Conservation (phyloP, 2,888 invertebrate genomes). For the Hybos culiciformis region DNA sequence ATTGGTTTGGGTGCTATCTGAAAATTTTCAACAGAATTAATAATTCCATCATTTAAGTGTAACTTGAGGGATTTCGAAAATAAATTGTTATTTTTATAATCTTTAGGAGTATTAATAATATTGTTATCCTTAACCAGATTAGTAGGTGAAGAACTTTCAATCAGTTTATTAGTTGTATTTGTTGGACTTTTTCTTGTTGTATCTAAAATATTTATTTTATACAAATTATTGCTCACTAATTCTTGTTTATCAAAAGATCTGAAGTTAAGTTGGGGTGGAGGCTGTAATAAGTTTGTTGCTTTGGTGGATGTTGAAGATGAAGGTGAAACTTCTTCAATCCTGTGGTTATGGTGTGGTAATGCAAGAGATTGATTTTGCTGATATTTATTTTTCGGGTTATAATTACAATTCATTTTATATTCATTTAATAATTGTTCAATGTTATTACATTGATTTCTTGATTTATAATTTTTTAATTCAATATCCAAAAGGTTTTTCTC, state of each 20-base stretch:
- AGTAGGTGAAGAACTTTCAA: conserved; percentile 9
- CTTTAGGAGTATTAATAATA: not conserved
- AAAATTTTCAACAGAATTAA: conserved; percentile 39
- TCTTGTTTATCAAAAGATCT: conserved; percentile 33
- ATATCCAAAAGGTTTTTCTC: conserved; percentile 28
- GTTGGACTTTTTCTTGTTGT: no score
- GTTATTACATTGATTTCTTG: conserved; percentile 11
- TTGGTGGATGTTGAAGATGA: conserved; percentile 5
- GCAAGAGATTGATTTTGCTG: not conserved
- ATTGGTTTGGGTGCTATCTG: conserved; percentile 32
- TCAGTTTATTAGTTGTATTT: conserved; percentile 28
- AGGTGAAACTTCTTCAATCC: conserved; percentile 4
- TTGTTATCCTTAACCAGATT: conserved; percentile 1
- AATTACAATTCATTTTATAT: conserved; percentile 16
- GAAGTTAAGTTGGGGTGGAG: conserved; percentile 13
- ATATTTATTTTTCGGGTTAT: conserved; percentile 13
- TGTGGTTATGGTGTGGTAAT: conserved; percentile 3
- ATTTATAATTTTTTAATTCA: conserved; percentile 23
- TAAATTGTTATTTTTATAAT: not conserved
- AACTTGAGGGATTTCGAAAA: no score
- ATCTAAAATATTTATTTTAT: no score
- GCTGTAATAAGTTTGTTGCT: conserved; percentile 8
- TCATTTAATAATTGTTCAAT: conserved; percentile 14
- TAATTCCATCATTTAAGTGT: conserved; percentile 16
- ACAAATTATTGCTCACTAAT: conserved; percentile 34